Conservation (phyloP, 2,797 vertebrate genomes). For the Synanceia verrucosa region DNA sequence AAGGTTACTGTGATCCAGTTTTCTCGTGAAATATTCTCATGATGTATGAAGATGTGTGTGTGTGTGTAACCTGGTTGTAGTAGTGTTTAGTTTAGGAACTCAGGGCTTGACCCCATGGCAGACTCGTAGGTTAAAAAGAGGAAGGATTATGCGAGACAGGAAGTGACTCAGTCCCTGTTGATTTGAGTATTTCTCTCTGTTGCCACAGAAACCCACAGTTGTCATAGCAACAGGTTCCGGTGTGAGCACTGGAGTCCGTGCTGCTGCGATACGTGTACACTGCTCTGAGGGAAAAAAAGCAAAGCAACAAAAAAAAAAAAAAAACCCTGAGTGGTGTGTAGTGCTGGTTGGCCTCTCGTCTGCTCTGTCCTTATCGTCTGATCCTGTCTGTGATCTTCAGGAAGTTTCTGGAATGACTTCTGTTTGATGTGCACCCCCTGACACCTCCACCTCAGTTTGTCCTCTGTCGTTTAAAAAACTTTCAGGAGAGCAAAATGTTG, state of each 20-base stretch:
- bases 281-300: no score
- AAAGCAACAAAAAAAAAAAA: no score
- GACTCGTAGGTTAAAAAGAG: slow-evolving; percentile 59
- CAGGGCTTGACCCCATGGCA: not conserved
- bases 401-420: not conserved
- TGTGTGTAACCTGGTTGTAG: not conserved
- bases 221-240: slow-evolving; percentile 81
- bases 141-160: slow-evolving; percentile 75
- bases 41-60: not conserved
- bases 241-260: slow-evolving; percentile 40
- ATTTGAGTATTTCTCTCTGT: slow-evolving; percentile 72
- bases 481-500: not conserved
- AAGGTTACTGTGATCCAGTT: no score
- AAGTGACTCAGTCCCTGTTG: slow-evolving; percentile 85
- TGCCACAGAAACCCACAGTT: slow-evolving; percentile 75
- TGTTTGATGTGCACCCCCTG: not conserved
- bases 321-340: not conserved
- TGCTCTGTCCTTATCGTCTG: not conserved
- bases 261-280: slow-evolving; percentile 14
- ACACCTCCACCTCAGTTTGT: not conserved
- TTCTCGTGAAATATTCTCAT: fast-evolving
- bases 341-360: not conserved
- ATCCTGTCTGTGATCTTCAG: slow-evolving; percentile 20
- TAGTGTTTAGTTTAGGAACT: not conserved
- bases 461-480: not conserved